These are phyloP conservation scores for Urophycis tenuis DNA, from an alignment of 2,797 vertebrate species.

Conservation along the genomic window DNA sequence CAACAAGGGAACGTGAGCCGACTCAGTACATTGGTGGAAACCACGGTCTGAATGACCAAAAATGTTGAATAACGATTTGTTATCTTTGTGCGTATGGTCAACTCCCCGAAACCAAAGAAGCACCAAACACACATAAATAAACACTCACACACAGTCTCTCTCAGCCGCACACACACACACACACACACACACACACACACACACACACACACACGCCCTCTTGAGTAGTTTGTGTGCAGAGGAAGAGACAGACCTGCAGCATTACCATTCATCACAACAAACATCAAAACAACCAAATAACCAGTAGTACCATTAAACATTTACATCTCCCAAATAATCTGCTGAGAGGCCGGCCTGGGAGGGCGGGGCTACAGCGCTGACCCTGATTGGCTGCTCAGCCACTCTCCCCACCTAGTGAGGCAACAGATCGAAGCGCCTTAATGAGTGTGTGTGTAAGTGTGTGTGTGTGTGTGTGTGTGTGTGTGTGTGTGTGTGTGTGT, in stretches of 20 bases:
- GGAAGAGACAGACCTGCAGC: conserved; percentile 15
- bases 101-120: background rate
- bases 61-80: background rate
- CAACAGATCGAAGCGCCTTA: conserved; percentile 69
- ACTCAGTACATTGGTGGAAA: background rate
- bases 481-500: background rate
- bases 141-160: conserved; percentile 22
- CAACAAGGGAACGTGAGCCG: background rate
- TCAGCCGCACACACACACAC: background rate
- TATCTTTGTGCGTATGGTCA: background rate
- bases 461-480: background rate
- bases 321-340: conserved; percentile 52
- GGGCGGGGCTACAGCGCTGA: conserved; percentile 39
- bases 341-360: conserved; percentile 24
- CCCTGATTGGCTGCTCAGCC: conserved; percentile 46
- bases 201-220: conserved; percentile 11
- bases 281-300: conserved; percentile 59
- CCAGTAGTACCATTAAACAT: conserved; percentile 67
- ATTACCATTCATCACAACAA: conserved; percentile 62
- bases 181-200: conserved; percentile 21
- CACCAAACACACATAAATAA: background rate
- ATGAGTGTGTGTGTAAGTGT: conserved; percentile 40
- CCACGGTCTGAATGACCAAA: background rate
- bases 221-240: background rate
- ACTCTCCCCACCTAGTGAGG: conserved; percentile 46